Base-by-base conservation (phyloP, 2,113 vertebrate genomes). In the Plecotus auritus region DNA sequence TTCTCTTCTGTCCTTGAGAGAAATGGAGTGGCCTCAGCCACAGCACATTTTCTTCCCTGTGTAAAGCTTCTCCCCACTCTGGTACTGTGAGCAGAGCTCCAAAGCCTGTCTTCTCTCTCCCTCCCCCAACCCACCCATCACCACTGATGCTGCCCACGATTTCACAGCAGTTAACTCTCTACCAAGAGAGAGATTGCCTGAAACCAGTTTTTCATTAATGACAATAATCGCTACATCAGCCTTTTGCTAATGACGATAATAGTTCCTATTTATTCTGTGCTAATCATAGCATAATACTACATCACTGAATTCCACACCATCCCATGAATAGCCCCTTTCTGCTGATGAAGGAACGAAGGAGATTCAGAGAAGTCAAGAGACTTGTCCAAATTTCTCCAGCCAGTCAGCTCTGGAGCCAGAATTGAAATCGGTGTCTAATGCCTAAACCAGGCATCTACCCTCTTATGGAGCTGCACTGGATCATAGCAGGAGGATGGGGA, bases 141-240 rank as follows among this genome's bases (percentile, higher is more conserved):
- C 9, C 18, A 7, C 56, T 2, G n/a, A 8, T 7, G 56, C 12
- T 40, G 32, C 51, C 49, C 42, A 37, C 8, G 26, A 83, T 82
- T 91, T 85, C 85, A 88, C 17, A 85, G 74, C 28, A 6, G 35
- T 90, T 95, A 87, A 94, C 73, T 69, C 87, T 87, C 35, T 37
- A 84, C 35, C 35, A 22, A 85, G 81, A 93, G 37, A 92, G 42
- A 73, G 28, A 42, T 66, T 26, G 42, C 67, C 35, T 30, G 74
- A 80, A 69, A 76, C 26, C 54, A 42, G 28, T 35, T 85, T 96
- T 80, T 88, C 72, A 70, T 74, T 81, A 72, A 66, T 49, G 54
- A 86, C 61, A 66, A 37, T 69, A 69, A 85, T 69, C 17, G 23
- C 59, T 47, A 51, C 35, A 47, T 1, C 88, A 51, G 40, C 70